Evolutionary conservation across 2,888 invertebrate genomes (phyloP), one percentile per base, ranked within the genome.

Genomic region (Nomada fucata): DNA sequence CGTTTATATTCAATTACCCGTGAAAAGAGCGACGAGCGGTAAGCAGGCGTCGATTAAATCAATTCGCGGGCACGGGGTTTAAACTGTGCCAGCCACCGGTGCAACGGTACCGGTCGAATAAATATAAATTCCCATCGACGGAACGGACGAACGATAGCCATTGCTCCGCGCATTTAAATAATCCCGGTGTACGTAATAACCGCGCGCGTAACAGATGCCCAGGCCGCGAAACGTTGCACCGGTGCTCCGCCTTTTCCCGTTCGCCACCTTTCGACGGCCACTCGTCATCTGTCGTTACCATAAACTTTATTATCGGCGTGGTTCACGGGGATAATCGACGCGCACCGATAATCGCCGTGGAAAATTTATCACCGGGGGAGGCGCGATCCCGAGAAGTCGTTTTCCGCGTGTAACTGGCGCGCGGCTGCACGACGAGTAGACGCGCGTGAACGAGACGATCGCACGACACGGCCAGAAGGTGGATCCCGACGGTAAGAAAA

Each of bases 341-440:
- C 74, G 76, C 82, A 86, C 82, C 77, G 82, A 84, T 86, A 86
- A 87, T 87, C 86, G 82, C 23, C 78, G 76, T 76, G 82, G 83
- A 85, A 86, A 88, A 88, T 88, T 88, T 82, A 88, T 86, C 61
- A 79, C 64, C 76, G 42, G 59, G 20, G 9, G 65, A 69, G 77
- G 55, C 47, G 67, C 76, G 84, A 84, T 82, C 84, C 63, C 79
- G 77, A 82, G 87, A 87, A 87, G 82, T 79, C 76, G 78, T 87
- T 86, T 86, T 79, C 84, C 87, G 77, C 72, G 76, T 74, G 78
- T 67, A 76, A 79, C 50, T 63, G 53, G 67, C 68, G 64, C 50
- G 18, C 23, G 52, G 36, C 11, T n/a, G 52, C 18, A 42, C 44
- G 52, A 36, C 47, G 47, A 61, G 23, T 13, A 23, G 13, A 50